These are phyloP conservation scores for Rhea pennata DNA, from an alignment of 2,113 vertebrate species.

Conservation along the genomic window DNA sequence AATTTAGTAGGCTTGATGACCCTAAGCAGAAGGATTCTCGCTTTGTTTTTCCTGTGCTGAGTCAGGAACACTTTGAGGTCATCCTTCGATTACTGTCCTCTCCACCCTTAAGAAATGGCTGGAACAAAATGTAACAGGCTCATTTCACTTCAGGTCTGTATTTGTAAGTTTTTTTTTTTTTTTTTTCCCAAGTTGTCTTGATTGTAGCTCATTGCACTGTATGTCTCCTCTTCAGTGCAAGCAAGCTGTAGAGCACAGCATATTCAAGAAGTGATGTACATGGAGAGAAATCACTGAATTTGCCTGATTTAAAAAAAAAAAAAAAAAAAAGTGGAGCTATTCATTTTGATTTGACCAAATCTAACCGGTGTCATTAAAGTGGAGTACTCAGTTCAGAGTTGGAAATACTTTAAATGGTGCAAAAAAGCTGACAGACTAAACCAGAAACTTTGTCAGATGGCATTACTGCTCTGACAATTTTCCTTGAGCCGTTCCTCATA, in stretches of 20 bases:
- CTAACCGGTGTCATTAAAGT: neutral
- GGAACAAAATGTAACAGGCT: neutral
- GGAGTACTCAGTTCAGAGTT: neutral
- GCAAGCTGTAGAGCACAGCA: neutral
- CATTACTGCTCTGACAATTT: neutral
- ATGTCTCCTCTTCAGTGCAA: neutral
- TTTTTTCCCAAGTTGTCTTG: neutral
- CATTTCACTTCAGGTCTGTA: neutral
- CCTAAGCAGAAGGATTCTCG: slow-evolving; percentile 5
- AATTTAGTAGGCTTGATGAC: neutral
- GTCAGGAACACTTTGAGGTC: neutral
- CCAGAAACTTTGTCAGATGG: neutral
- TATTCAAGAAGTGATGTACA: neutral
- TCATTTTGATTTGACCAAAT: neutral
- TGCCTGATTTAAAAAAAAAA: neutral
- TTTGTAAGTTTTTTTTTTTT: neutral
- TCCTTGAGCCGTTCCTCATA: rapidly evolving
- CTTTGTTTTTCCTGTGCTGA: neutral
- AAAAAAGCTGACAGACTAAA: neutral
- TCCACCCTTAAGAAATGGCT: neutral
- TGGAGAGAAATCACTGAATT: neutral
- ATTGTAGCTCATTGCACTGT: neutral
- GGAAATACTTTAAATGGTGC: neutral
- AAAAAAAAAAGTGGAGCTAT: neutral
- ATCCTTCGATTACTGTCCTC: neutral